phyloP scores from a whole-genome alignment of 2,113 vertebrate genomes.

The Heterotilapia buettikoferi region DNA sequence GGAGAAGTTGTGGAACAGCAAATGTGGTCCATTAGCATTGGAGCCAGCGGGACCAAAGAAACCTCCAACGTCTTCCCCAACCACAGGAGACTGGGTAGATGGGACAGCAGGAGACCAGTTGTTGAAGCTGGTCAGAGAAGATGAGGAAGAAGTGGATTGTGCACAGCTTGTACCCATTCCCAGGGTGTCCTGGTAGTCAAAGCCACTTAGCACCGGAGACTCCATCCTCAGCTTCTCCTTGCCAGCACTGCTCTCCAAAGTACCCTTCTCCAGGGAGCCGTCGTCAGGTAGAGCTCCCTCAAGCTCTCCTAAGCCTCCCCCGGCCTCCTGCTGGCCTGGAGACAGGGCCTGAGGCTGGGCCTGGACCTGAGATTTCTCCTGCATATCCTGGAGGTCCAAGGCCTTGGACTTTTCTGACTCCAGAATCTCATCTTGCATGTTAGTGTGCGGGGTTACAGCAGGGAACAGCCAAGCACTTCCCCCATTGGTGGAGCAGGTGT shows the following conservation, averaged over 20 bases:
- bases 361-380: slow-evolving; percentile 81
- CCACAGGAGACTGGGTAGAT: slow-evolving; percentile 90
- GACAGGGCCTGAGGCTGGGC: slow-evolving; percentile 79
- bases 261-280: slow-evolving; percentile 80
- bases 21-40: slow-evolving; percentile 85
- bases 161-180: slow-evolving; percentile 85
- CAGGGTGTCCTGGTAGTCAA: slow-evolving; percentile 93
- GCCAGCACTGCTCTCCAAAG: slow-evolving; percentile 81
- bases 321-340: slow-evolving; percentile 85
- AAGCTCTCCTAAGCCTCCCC: slow-evolving; percentile 84
- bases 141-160: slow-evolving; percentile 89
- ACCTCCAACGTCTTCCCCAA: slow-evolving; percentile 90
- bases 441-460: slow-evolving; percentile 85
- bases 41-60: slow-evolving; percentile 93
- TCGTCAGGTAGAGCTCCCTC: slow-evolving; percentile 87
- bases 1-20: slow-evolving; percentile 98
- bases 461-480: slow-evolving; percentile 96
- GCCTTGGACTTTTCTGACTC: slow-evolving; percentile 95
- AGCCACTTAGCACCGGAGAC: slow-evolving; percentile 89
- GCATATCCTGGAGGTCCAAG: slow-evolving; percentile 90
- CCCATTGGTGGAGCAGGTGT: slow-evolving; percentile 92
- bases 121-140: slow-evolving; percentile 93
- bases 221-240: slow-evolving; percentile 95
- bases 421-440: slow-evolving; percentile 98
- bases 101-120: slow-evolving; percentile 97